Base-by-base conservation (phyloP, 2,888 invertebrate species). In the Leptinotarsa peninsularis region DNA sequence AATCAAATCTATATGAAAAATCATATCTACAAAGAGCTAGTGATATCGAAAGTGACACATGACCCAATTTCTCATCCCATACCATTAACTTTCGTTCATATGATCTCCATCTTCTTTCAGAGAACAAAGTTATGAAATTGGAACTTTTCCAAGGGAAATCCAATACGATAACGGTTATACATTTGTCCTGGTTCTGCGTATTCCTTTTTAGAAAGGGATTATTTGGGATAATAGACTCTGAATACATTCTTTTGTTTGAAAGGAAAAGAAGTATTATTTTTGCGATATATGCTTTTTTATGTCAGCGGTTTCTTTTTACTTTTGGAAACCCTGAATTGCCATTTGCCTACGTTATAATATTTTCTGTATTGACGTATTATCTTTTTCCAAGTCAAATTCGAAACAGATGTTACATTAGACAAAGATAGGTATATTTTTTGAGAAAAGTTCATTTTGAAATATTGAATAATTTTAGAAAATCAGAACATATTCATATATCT, bases 41-140 rank as follows among this genome's bases (percentile, higher is more conserved):
- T 10, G 43, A 43, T 43, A 10, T 43, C 4, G 0, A 52, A 52
- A 52, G 17, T n/a, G 52, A n/a, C 52, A 52, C 4, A 52, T 52
- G 52, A 52, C 17, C 15, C 52, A 33, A n/a, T n/a, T 1, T 43
- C 33, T 63, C 10, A 43, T 43, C n/a, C 63, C 33, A 63, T 43
- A n/a, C 10, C 2, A 63, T 58, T 23, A 58, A 15, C 14, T 4
- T n/a, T 5, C 18, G 2, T 43, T 3, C 27, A 63, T 17, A 17
- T 33, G 27, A 15, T 43, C 63, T 63, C 63, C 63, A 63, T n/a
- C 33, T 63, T 27, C 43, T 43, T n/a, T 43, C n/a, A 17, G 27
- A 63, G 63, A 63, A 23, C 58, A 58, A 63, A 63, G 43, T 63
- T 63, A 63, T 63, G 63, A 63, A 33, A 63, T 63, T 63, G 63